phyloP scores from a whole-genome alignment of 1,140 invertebrate genomes.

The Campoletis sonorensis region DNA sequence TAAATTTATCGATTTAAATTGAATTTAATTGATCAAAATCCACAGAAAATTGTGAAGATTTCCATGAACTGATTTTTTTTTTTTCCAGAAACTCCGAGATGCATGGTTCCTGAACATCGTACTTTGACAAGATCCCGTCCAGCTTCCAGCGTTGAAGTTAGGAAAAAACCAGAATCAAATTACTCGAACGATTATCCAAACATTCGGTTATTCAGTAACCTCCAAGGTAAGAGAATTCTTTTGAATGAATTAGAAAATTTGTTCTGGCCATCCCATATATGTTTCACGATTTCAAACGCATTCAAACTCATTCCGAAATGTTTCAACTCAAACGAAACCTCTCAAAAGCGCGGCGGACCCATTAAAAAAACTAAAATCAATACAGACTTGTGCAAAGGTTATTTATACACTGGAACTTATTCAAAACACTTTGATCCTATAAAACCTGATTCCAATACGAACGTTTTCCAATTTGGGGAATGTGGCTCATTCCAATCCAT shows the following conservation, averaged over 20 bases:
- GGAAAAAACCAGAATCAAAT: constrained; percentile 45
- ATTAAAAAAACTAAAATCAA: neutral
- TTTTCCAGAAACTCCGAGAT: constrained; percentile 61
- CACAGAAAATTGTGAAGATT: no score
- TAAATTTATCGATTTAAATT: no score
- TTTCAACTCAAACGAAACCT: neutral
- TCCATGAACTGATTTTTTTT: neutral
- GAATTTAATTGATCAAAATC: no score
- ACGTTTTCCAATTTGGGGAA: no score
- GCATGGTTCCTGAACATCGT: constrained; percentile 48
- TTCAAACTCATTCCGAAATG: neutral
- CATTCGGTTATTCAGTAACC: constrained; percentile 66
- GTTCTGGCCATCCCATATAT: no score
- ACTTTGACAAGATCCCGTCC: constrained; percentile 32
- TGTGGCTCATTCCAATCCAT: no score
- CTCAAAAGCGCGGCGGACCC: neutral
- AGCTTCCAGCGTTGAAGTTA: constrained; percentile 19
- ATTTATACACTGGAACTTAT: no score
- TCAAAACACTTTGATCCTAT: no score
- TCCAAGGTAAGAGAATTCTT: constrained; percentile 60
- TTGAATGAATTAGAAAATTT: neutral
- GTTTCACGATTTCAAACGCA: neutral
- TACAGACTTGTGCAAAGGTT: no score
- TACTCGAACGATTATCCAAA: constrained; percentile 68
- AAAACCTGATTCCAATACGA: no score